Base-by-base conservation (phyloP, 2,888 invertebrate genomes). In the Nebria brevicollis region DNA sequence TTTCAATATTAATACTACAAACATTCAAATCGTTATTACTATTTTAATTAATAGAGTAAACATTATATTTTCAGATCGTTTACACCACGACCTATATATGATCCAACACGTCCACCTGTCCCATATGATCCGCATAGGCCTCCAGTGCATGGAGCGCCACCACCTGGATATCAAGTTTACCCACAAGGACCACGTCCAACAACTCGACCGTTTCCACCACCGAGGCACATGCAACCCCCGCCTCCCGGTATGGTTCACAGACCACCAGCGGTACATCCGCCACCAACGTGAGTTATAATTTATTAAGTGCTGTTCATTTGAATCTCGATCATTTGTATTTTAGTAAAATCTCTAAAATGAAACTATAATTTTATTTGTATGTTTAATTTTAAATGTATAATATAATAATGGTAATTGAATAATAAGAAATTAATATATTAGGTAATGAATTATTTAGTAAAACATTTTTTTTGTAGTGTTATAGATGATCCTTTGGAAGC, bases 401-500 rank as follows among this genome's bases (percentile, higher is more conserved):
- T 20, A 20, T 20, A 20, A 20, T 20, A 20, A 20, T 20, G 20
- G 20, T 20, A 20, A 20, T 20, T 20, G 20, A 20, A 20, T 20
- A 20, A 20, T 20, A 20, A 20, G 20, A 20, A 20, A 20, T 20
- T 20, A 20, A 20, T 20, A 20, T 20, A 20, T 20, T 1, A 20
- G 20, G 20, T 1, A 20, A 74, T 13, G 2, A 64, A 75, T 54
- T 13, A 43, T 20, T 43, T 6, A 15, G 20, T 75, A 4, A 10
- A 6, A 41, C 15, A 13, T 75, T 77, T 74, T 54, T 79, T 81
- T 89, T 54, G 0, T 54, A 95, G 95, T 84, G 92, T 93, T 82
- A 95, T 94, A 84, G 96, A 95, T 86, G 96, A 97, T 89, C 96
- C 96, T 3, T 89, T 96, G 85, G 96, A 96, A 88, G 96, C 95